These are phyloP conservation scores for Columbina picui DNA, from an alignment of 2,113 vertebrate genomes.

Conservation along the genomic window DNA sequence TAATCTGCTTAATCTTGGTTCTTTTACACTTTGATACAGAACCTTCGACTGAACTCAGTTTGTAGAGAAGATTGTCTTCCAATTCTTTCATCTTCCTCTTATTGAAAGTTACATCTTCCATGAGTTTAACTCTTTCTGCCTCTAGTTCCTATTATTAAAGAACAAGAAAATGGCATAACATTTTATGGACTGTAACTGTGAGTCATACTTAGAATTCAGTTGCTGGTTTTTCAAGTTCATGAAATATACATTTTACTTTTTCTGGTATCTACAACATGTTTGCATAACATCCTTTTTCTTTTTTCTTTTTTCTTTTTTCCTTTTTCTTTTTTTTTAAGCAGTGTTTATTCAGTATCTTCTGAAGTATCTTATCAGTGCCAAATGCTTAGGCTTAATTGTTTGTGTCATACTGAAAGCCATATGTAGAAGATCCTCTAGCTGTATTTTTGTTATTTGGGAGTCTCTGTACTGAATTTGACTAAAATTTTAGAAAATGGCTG, in stretches of 20 bases:
- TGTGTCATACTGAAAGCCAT: background rate
- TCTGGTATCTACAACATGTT: background rate
- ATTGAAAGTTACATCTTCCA: constrained; percentile 81
- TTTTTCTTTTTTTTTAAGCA: background rate
- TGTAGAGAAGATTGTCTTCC: constrained; percentile 81
- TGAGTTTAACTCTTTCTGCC: constrained; percentile 77
- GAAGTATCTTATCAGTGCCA: background rate
- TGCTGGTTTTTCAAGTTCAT: background rate
- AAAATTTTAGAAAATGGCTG: background rate
- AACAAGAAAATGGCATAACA: background rate
- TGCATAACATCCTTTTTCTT: background rate
- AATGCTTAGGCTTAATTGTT: background rate
- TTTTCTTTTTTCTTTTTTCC: no score
- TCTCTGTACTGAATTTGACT: background rate
- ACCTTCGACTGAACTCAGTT: constrained; percentile 80
- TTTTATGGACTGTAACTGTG: background rate
- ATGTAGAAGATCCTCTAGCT: background rate
- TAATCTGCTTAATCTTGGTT: background rate
- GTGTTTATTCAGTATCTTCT: background rate
- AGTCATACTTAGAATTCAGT: background rate
- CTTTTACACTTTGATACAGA: background rate
- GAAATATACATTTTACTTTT: background rate
- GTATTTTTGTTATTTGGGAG: background rate
- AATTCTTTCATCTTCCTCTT: constrained; percentile 84
- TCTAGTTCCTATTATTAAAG: constrained; percentile 76